A percentile compares a stretch with the other conserved stretches of the same genome.
phyloP scores from a whole-genome alignment of 2,113 vertebrate genomes.

The Phaethornis superciliosus region DNA sequence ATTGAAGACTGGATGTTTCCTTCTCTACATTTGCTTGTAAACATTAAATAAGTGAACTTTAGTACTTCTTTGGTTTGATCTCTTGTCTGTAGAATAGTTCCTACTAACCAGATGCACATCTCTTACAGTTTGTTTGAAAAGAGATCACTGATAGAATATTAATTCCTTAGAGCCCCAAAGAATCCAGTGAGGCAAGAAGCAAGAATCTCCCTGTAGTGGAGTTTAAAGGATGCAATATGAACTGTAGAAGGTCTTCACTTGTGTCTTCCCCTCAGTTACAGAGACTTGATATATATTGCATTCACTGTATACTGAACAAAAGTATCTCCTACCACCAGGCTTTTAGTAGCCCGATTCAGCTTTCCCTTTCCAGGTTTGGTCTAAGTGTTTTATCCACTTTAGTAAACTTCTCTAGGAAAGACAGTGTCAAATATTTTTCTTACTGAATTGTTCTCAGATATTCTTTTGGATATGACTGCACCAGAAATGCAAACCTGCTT shows the following conservation, averaged over 20 bases:
- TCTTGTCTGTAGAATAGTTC: background rate
- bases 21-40: background rate
- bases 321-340: background rate
- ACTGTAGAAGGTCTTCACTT: background rate
- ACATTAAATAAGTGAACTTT: background rate
- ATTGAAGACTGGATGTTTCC: background rate
- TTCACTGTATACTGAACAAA: background rate
- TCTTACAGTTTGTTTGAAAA: background rate
- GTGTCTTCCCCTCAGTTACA: background rate
- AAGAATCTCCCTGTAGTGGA: background rate
- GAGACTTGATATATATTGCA: background rate
- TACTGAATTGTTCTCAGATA: constrained; percentile 76
- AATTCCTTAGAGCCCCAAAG: background rate
- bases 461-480: constrained; percentile 93
- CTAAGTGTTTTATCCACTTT: background rate
- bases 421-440: constrained; percentile 64
- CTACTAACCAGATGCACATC: background rate
- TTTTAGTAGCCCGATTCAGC: background rate
- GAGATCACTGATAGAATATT: background rate
- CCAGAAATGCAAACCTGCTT: constrained; percentile 84
- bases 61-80: background rate
- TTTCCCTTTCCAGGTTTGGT: background rate
- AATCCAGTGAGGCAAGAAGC: background rate
- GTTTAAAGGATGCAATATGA: background rate
- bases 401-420: background rate